Evolutionary conservation across 1,140 invertebrate species (phyloP), one percentile per base, ranked within the genome.

Genomic region (Lasioglossum baleicum): DNA sequence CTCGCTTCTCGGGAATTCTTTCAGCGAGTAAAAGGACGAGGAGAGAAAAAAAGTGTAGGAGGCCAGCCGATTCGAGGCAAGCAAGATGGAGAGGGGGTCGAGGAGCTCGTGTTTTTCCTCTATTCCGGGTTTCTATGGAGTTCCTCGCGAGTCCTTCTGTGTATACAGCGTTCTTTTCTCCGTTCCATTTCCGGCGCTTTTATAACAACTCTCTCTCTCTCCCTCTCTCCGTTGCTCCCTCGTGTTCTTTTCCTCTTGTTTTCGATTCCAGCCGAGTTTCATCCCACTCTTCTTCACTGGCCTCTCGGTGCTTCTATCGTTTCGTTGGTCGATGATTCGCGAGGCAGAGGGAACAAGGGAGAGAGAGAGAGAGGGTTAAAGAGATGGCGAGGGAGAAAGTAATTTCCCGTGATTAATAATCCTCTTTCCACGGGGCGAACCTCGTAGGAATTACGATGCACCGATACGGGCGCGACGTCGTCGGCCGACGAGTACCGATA

Each of bases 331-430:
- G 67, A 67, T 78, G 78, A 58, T 81, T 81, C 72, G 72, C 63
- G 35, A 35, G 72, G 17, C 3, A 53, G 51, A 53, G 51, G 15
- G 48, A 15, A 15, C 11, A 11, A 51, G 48, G 13, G 48, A 2
- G 48, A 51, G 13, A 51, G 48, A 2, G 48, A 51, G 13, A 51
- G 48, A 17, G 51, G 6, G 51, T 15, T 5, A 17, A 15, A 20
- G 51, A 6, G 13, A 0, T 15, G 17, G 51, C 20, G 51, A 20
- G 51, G 17, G 51, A 53, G 15, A 53, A 53, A 80, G 83, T 83
- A 84, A 87, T 85, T 88, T 88, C 78, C 74, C 63, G 72, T 85
- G 85, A 88, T 87, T 88, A 88, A 88, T 88, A 87, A 88, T 74
- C 80, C 80, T 66, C 70, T 81, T 72, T 83, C 48, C 31, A 20